Base-by-base conservation (phyloP, 2,888 invertebrate genomes). In the Epirrhoe alternata region DNA sequence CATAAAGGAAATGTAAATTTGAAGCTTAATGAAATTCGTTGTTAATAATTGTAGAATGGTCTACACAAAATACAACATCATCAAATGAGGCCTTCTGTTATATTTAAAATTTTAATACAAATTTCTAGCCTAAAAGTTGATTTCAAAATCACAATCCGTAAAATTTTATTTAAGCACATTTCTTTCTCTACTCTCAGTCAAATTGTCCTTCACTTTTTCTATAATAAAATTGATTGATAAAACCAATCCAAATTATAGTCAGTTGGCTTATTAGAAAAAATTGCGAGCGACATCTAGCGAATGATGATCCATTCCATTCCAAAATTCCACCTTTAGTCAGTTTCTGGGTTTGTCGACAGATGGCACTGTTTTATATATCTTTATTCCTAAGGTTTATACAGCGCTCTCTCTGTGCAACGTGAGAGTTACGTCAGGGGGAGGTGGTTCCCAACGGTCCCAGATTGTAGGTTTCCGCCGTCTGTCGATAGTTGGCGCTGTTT, bases 341-440 rank as follows among this genome's bases (percentile, higher is more conserved):
- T 30, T 61, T 42, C n/a, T 42, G 5, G n/a, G 30, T 30, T 42
- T 54, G 45, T 12, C 54, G 16, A 51, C 8, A 54, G 66, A 57
- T 62, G 59, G 62, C 66, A 47, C 51, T 66, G 59, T 10, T 55
- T 49, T 16, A 61, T 12, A 47, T 45, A 61, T 6, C n/a, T 42
- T 47, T 6, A 6, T 47, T 50, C 53, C 69, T 64, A 30, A n/a
- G n/a, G n/a, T 66, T 82, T 79, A 90, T 10, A 92, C 92, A 47
- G 92, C 90, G 72, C 92, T 92, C 69, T 92, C 92, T 53, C 91
- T 80, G 17, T 89, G 89, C 6, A 90, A 71, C 0, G 90, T 92
- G 8, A 92, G 82, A 0, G 92, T 92, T 68, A 92, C 92, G 72
- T 92, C 92, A 10, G 92, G 92, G 0, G 91, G 91, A 0, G 89